phyloP scores from a whole-genome alignment of 2,888 invertebrate genomes.

The Coremacera marginata region DNA sequence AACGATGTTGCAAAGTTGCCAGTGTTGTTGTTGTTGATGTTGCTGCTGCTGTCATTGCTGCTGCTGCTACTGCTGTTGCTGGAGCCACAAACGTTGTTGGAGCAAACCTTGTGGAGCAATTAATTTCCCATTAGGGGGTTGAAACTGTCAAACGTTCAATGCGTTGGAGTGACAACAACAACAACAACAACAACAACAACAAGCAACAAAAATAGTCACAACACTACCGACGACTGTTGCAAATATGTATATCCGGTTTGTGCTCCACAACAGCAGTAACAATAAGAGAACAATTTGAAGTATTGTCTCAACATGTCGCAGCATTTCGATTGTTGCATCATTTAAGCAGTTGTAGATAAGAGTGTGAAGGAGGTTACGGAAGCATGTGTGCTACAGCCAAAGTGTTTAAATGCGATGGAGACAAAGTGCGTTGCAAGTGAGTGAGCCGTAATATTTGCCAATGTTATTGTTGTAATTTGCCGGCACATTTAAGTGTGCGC shows the following conservation, averaged over 20 bases:
- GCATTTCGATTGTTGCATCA: constrained; percentile 23
- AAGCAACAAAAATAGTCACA: constrained; percentile 1
- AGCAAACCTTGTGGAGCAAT: constrained; percentile 48
- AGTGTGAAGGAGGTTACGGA: not conserved
- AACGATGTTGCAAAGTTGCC: constrained; percentile 30
- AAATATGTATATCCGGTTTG: constrained; percentile 4
- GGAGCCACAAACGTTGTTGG: constrained; percentile 3
- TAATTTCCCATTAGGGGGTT: constrained; percentile 51
- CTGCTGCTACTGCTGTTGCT: constrained; percentile 10
- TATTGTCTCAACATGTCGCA: constrained; percentile 30
- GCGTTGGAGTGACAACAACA: constrained; percentile 27
- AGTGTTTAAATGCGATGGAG: not conserved
- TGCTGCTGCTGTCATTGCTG: not conserved
- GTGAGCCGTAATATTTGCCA: not conserved
- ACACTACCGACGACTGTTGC: constrained; percentile 10
- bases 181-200: not conserved
- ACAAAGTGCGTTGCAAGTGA: not conserved
- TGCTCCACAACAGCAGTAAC: not conserved
- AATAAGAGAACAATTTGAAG: not conserved
- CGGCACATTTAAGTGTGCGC: not conserved
- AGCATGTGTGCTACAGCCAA: not conserved
- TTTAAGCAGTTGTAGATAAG: not conserved
- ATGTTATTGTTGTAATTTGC: not conserved
- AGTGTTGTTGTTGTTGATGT: not conserved
- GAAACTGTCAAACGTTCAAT: constrained; percentile 44